Evolutionary conservation across 2,113 vertebrate species (phyloP).

Genomic region (Sminthopsis crassicaudata): DNA sequence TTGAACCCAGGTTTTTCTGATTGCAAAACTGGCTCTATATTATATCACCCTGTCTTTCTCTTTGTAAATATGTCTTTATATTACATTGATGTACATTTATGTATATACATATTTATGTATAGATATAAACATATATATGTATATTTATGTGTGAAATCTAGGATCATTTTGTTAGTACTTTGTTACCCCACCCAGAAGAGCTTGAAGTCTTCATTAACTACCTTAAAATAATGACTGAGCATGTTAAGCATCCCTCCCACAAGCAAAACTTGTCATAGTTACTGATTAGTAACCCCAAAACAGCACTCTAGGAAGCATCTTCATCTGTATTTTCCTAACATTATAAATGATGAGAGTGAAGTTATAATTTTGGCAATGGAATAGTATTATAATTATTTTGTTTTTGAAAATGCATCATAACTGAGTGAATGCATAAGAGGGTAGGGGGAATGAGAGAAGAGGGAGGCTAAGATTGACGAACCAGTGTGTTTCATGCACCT

Average conservation of each 20-base stretch:
- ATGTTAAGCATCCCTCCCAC: neutral
- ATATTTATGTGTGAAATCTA: neutral
- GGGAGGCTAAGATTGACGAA: constrained; percentile 56
- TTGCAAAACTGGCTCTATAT: neutral
- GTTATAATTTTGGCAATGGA: constrained; percentile 57
- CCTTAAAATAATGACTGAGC: constrained; percentile 44
- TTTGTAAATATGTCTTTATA: neutral
- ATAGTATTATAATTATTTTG: constrained; percentile 58
- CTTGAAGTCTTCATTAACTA: constrained; percentile 34
- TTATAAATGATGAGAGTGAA: constrained; percentile 52
- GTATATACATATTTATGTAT: neutral
- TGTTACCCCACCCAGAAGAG: constrained; percentile 48
- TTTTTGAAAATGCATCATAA: constrained; percentile 70
- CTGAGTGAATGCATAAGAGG: constrained; percentile 50
- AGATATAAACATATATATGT: neutral
- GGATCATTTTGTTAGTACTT: constrained; percentile 67
- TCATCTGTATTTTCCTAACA: constrained; percentile 65
- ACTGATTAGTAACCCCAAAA: constrained; percentile 30
- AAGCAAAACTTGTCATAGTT: constrained; percentile 52
- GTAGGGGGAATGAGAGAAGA: neutral
- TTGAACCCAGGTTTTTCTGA: neutral
- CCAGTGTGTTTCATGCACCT: constrained; percentile 47
- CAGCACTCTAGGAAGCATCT: constrained; percentile 54
- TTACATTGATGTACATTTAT: neutral
- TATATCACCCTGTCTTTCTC: neutral